Conservation (phyloP, 2,113 vertebrate species). For the Gadus chalcogrammus region DNA sequence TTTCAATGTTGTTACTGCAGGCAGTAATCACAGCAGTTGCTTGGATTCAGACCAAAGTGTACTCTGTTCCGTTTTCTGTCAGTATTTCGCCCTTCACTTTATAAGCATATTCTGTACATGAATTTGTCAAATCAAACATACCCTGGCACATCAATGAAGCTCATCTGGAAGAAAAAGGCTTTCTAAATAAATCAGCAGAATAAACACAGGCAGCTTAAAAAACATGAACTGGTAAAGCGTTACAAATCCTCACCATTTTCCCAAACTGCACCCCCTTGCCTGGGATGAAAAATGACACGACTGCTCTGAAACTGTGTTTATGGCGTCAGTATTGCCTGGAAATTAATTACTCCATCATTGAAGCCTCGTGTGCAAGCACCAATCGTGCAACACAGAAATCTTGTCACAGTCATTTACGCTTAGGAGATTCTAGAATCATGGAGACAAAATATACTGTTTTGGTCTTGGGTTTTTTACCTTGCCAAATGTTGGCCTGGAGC, state of each 20-base stretch:
- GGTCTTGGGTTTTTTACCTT: too few species aligned
- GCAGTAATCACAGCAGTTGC: slow-evolving; percentile 43
- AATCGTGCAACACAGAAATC: slow-evolving; percentile 69
- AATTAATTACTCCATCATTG: slow-evolving; percentile 75
- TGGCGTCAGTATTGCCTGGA: slow-evolving; percentile 72
- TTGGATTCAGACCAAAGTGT: slow-evolving; percentile 53
- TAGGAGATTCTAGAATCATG: slow-evolving; percentile 66
- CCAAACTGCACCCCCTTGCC: slow-evolving; percentile 60
- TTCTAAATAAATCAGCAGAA: slow-evolving; percentile 74
- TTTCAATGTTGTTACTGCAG: slow-evolving; percentile 49
- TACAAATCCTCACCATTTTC: slow-evolving; percentile 72
- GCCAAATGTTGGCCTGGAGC: slow-evolving; percentile 46
- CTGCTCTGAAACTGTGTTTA: slow-evolving; percentile 78
- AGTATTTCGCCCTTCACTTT: slow-evolving; percentile 59
- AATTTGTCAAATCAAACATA: slow-evolving; percentile 72
- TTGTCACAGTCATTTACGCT: slow-evolving; percentile 79
- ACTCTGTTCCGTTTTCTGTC: slow-evolving; percentile 52
- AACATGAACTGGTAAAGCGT: slow-evolving; percentile 69
- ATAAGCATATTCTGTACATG: slow-evolving; percentile 61
- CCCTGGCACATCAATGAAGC: slow-evolving; percentile 69
- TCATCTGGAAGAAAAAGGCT: slow-evolving; percentile 65
- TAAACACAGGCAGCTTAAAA: slow-evolving; percentile 68
- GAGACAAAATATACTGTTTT: not conserved
- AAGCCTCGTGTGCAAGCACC: slow-evolving; percentile 57
- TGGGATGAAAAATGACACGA: slow-evolving; percentile 79